Evolutionary conservation across 2,888 invertebrate genomes (phyloP).

Genomic region (Meandrusa payeni): DNA sequence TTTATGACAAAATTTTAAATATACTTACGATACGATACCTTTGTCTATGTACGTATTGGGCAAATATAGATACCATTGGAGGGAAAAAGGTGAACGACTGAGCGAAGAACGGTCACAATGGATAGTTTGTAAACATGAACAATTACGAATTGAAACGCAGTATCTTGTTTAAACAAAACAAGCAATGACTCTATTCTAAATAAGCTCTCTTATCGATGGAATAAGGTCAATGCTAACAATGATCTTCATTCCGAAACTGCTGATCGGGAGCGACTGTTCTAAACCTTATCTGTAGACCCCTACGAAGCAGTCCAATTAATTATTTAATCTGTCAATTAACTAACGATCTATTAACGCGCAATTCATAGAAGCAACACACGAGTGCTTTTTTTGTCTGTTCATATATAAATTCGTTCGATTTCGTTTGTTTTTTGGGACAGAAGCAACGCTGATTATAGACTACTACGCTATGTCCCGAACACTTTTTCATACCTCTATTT

Average conservation of each 20-base stretch:
- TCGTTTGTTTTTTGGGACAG: too few species aligned
- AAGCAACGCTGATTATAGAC: too few species aligned
- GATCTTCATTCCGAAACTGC: slow-evolving; percentile 10
- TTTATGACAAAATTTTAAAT: too few species aligned
- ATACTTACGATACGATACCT: too few species aligned
- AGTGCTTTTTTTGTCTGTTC: not conserved
- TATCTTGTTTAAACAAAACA: slow-evolving; percentile 13
- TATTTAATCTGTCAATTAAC: slow-evolving; percentile 5
- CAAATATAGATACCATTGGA: slow-evolving; percentile 11
- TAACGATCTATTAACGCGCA: not conserved
- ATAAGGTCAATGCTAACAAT: slow-evolving; percentile 19
- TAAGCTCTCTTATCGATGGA: slow-evolving; percentile 16
- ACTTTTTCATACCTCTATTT: too few species aligned
- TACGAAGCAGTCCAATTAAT: slow-evolving; percentile 4
- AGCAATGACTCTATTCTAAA: slow-evolving; percentile 3
- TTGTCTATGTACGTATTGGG: too few species aligned
- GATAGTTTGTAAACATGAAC: slow-evolving; percentile 16
- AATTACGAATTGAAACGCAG: slow-evolving; percentile 13
- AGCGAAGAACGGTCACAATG: slow-evolving; percentile 5
- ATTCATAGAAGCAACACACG: slow-evolving; percentile 6
- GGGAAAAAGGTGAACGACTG: slow-evolving; percentile 18
- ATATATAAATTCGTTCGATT: too few species aligned
- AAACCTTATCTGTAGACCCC: slow-evolving; percentile 3
- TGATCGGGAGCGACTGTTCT: not conserved
- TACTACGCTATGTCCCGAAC: too few species aligned